Evolutionary conservation across 2,888 invertebrate genomes (phyloP).

Genomic region (Drosophila leonis): DNA sequence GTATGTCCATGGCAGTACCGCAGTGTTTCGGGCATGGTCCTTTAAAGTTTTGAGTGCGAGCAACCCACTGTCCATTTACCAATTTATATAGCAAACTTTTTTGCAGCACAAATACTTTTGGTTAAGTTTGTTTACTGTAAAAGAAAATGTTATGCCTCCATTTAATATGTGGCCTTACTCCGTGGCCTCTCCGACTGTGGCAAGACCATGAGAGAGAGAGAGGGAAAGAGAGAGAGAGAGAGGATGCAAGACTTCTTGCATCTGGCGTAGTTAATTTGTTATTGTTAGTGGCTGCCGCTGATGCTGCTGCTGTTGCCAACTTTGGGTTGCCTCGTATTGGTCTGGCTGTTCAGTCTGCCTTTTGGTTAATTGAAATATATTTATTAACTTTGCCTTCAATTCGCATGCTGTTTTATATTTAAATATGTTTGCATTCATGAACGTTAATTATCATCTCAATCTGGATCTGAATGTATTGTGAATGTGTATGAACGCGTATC

Average conservation of each 20-base stretch:
- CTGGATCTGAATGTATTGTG: background rate
- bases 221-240: background rate
- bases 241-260: slow-evolving; percentile 37
- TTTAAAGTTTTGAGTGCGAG: slow-evolving; percentile 58
- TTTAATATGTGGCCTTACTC: slow-evolving; percentile 65
- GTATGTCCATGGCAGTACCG: slow-evolving; percentile 27
- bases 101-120: slow-evolving; percentile 60
- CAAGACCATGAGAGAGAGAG: background rate
- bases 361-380: slow-evolving; percentile 71
- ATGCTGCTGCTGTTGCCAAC: slow-evolving; percentile 8
- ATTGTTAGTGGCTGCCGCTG: slow-evolving; percentile 63
- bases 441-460: slow-evolving; percentile 27
- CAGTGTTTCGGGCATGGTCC: slow-evolving; percentile 18
- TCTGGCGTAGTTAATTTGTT: slow-evolving; percentile 70
- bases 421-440: slow-evolving; percentile 37
- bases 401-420: slow-evolving; percentile 55
- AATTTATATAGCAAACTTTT: slow-evolving; percentile 60
- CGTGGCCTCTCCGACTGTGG: background rate
- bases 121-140: slow-evolving; percentile 56
- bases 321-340: slow-evolving; percentile 8
- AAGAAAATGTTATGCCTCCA: slow-evolving; percentile 70
- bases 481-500: background rate
- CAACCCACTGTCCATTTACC: slow-evolving; percentile 61
- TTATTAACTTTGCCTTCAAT: slow-evolving; percentile 70
- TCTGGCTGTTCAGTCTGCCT: background rate